phyloP scores from a whole-genome alignment of 2,113 vertebrate genomes.

The Scopus umbretta region DNA sequence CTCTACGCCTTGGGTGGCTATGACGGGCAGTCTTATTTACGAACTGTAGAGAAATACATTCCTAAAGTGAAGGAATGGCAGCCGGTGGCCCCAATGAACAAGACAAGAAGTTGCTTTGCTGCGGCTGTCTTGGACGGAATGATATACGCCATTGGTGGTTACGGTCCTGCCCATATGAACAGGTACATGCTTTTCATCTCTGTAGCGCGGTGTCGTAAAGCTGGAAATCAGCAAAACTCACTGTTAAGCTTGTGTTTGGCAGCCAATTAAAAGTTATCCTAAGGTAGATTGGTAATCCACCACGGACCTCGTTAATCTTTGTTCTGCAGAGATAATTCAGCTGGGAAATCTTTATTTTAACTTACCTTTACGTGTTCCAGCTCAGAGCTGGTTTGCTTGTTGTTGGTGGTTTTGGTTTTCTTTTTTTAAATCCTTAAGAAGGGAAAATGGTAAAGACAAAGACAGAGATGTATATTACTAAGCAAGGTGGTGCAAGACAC shows the following conservation, averaged over 20 bases:
- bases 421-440: neutral
- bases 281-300: neutral
- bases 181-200: slow-evolving; percentile 70
- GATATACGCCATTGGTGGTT: slow-evolving; percentile 96
- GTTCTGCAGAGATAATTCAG: neutral
- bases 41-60: slow-evolving; percentile 95
- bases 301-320: neutral
- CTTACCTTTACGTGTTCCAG: neutral
- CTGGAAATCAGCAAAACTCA: neutral
- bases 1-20: slow-evolving; percentile 95
- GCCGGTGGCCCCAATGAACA: slow-evolving; percentile 92
- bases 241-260: neutral
- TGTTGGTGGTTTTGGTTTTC: no score
- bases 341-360: neutral
- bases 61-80: slow-evolving; percentile 94
- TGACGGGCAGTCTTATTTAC: slow-evolving; percentile 92
- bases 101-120: slow-evolving; percentile 93
- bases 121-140: slow-evolving; percentile 92
- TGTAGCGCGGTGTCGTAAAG: accelerated
- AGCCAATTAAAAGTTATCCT: neutral
- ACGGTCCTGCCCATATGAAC: slow-evolving; percentile 97
- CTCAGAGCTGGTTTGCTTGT: no score
- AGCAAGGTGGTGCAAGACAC: neutral
- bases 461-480: accelerated
- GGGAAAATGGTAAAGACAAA: neutral